phyloP scores from a whole-genome alignment of 2,888 invertebrate species.

The Pandemis corylana region DNA sequence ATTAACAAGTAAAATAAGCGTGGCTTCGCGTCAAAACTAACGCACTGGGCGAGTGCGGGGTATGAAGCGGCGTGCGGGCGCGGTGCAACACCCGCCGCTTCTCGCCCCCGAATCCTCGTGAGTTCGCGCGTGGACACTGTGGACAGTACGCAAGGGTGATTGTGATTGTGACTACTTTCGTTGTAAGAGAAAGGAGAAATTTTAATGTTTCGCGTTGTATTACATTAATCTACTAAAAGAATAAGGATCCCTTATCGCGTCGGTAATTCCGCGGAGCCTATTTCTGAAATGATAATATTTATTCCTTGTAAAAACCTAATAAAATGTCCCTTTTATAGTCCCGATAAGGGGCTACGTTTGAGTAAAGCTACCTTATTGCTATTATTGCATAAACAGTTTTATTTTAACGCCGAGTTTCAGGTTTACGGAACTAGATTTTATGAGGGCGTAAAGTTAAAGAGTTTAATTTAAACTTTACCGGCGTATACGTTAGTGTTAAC shows the following conservation, averaged over 20 bases:
- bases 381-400: constrained; percentile 39
- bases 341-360: constrained; percentile 27
- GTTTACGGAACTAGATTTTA: constrained; percentile 31
- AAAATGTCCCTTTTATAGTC: constrained; percentile 38
- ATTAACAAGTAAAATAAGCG: too few species aligned
- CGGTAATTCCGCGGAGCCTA: constrained; percentile 11
- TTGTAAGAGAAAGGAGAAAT: too few species aligned
- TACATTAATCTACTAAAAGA: neutral
- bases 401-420: constrained; percentile 26
- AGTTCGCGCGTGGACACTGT: too few species aligned
- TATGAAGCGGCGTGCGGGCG: too few species aligned
- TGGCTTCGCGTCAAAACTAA: too few species aligned
- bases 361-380: constrained; percentile 37
- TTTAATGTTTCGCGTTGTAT: neutral
- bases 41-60: too few species aligned
- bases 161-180: too few species aligned
- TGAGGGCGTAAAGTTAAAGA: constrained; percentile 19
- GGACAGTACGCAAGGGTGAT: too few species aligned
- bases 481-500: neutral
- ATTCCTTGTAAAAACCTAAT: constrained; percentile 34
- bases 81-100: too few species aligned
- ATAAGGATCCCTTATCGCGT: constrained; percentile 1
- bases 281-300: constrained; percentile 38
- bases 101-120: too few species aligned
- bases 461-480: constrained; percentile 4